These are phyloP conservation scores for Spea hammondii DNA, from an alignment of 2,797 vertebrate species.

Conservation along the genomic window DNA sequence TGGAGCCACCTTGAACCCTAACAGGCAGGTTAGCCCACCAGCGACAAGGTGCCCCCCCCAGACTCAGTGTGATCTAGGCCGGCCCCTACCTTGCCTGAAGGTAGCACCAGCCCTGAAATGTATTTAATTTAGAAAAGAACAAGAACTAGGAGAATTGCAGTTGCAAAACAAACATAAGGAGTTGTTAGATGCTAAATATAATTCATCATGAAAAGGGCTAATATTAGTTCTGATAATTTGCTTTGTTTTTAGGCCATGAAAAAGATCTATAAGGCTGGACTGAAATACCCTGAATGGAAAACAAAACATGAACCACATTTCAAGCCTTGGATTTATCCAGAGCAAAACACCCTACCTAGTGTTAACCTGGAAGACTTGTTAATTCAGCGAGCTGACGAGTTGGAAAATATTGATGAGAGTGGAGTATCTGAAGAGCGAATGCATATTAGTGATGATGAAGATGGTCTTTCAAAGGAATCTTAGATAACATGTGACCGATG, in stretches of 20 bases:
- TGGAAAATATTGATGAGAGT: constrained; percentile 83
- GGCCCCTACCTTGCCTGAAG: no score
- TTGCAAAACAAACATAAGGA: not conserved
- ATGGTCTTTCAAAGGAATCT: constrained; percentile 40
- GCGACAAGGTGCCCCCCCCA: no score
- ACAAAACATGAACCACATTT: constrained; percentile 71
- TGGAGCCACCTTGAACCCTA: no score
- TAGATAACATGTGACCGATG: not conserved
- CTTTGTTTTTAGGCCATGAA: constrained; percentile 73
- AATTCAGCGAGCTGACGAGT: constrained; percentile 72
- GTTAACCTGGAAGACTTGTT: constrained; percentile 70
- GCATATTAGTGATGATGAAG: constrained; percentile 75
- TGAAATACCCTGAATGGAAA: constrained; percentile 85
- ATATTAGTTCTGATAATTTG: not conserved
- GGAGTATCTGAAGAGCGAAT: constrained; percentile 70
- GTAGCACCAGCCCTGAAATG: no score
- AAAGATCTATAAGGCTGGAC: constrained; percentile 84
- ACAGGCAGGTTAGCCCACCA: no score
- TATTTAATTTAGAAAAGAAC: no score
- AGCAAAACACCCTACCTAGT: constrained; percentile 76
- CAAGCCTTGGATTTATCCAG: constrained; percentile 81
- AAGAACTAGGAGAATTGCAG: not conserved
- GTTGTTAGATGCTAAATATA: not conserved
- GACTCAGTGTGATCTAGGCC: no score
- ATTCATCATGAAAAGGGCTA: not conserved